Percentiles rank a stretch among this genome's conserved stretches.
phyloP scores from a whole-genome alignment of 2,888 invertebrate species.

The Bunonema sp. region DNA sequence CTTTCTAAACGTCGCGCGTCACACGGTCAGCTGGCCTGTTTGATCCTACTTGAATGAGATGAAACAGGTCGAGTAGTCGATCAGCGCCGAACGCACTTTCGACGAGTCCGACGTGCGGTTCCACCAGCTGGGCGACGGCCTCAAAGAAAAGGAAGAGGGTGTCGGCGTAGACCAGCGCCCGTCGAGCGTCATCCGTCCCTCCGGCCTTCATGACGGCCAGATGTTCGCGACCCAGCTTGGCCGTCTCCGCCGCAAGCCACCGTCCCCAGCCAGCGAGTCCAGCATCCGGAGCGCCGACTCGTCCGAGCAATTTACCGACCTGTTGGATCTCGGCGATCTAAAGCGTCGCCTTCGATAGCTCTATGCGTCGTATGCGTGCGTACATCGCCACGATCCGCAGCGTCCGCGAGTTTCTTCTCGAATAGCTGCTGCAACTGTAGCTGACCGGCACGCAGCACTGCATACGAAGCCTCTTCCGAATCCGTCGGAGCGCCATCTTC shows the following conservation, averaged over 20 bases:
- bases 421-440: constrained; percentile 56
- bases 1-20: too few species aligned
- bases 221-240: too few species aligned
- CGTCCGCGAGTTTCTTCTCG: constrained; percentile 71
- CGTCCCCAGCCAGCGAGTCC: too few species aligned
- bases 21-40: background rate
- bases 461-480: too few species aligned
- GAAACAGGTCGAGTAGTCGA: constrained; percentile 58
- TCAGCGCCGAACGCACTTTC: constrained; percentile 74
- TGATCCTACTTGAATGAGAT: constrained; percentile 56
- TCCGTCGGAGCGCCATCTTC: too few species aligned
- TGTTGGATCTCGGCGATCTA: background rate
- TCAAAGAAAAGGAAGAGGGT: constrained; percentile 70
- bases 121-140: constrained; percentile 56
- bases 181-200: constrained; percentile 56
- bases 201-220: constrained; percentile 42
- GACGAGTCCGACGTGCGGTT: constrained; percentile 72
- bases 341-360: background rate
- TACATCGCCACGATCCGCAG: constrained; percentile 72
- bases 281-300: background rate
- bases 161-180: constrained; percentile 67
- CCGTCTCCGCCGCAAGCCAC: too few species aligned
- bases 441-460: too few species aligned
- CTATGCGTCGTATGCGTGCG: constrained; percentile 65
- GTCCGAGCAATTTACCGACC: background rate